Base-by-base conservation (phyloP, 1,140 invertebrate species). In the Spodoptera frugiperda region DNA sequence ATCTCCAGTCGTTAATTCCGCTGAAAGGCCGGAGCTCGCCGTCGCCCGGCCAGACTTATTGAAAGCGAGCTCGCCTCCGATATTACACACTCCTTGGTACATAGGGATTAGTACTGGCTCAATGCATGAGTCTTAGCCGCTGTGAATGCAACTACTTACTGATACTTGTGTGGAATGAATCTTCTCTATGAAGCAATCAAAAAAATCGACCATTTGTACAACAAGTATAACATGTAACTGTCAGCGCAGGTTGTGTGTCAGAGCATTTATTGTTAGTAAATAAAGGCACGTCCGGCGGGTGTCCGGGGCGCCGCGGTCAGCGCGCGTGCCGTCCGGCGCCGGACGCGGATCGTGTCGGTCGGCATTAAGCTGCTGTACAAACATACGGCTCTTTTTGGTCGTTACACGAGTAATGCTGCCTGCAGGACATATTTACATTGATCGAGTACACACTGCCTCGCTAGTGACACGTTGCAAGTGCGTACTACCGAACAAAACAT, bases 1-100 rank as follows among this genome's bases (percentile, higher is more conserved):
- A 59, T 59, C 6, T 14, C 57, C 14, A 33, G 57, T 59, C 57
- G 57, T 59, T 59, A 39, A 59, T 25, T 55, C 53, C 30, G 54
- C 25, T 55, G 9, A 25, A 57, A 57, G 25, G 19, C 5, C 54
- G 21, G 3, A 57, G 21, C 25, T 57, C 19, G 3, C 54, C 14
- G 5, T 57, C 11, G 5, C 54, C 25, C 11, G 33, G 9, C 6
- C 33, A 9, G 33, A 39, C 33, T 39, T 39, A 39, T 39, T 39
- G 33, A 39, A 39, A 39, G 33, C 33, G 33, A 39, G 33, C 33
- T 6, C 33, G 33, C 6, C 33, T 39, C 33, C 6, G 33, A 39
- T 39, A 39, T 39, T 39, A 39, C 33, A 39, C 33, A 39, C 33
- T 39, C 33, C 5, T 10, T 25, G 25, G 25, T 39, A 39, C 33